These are phyloP conservation scores for Gasterosteus nipponicus DNA, from an alignment of 2,113 vertebrate genomes.

Conservation along the genomic window DNA sequence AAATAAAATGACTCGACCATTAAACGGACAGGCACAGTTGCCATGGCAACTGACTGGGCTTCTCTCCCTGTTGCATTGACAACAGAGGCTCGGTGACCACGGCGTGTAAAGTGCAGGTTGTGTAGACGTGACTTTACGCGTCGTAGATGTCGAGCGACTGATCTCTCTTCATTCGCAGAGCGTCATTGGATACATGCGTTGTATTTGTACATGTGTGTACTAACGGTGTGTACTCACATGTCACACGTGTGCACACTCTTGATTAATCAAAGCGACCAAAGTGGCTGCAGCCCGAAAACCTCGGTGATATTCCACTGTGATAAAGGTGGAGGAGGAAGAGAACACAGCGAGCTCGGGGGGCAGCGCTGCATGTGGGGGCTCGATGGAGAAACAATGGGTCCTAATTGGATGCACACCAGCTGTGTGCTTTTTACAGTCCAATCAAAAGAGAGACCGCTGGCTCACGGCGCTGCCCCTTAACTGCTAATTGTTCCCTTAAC, in stretches of 20 bases:
- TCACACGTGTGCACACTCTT: slow-evolving; percentile 24
- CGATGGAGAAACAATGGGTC: slow-evolving; percentile 6
- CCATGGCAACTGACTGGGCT: slow-evolving; percentile 64
- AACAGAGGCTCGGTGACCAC: slow-evolving; percentile 46
- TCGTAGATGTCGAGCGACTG: too few species aligned
- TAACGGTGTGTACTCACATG: too few species aligned
- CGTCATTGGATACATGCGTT: too few species aligned
- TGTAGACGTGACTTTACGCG: neutral
- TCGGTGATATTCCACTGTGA: slow-evolving; percentile 15
- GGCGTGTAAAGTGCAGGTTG: neutral
- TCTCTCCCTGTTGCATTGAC: slow-evolving; percentile 44
- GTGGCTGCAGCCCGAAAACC: slow-evolving; percentile 36
- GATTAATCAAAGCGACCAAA: slow-evolving; percentile 49
- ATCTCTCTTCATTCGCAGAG: too few species aligned
- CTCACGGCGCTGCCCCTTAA: neutral
- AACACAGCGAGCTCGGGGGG: slow-evolving; percentile 8
- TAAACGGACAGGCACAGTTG: slow-evolving; percentile 66
- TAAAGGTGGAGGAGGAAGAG: neutral
- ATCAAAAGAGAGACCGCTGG: neutral
- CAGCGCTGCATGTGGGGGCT: slow-evolving; percentile 22
- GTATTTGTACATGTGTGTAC: too few species aligned
- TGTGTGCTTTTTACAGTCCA: slow-evolving; percentile 18
- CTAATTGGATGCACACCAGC: slow-evolving; percentile 45
- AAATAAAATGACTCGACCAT: slow-evolving; percentile 68
- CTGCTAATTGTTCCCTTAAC: neutral